Conservation (phyloP, 2,113 vertebrate species). For the Neotragus moschatus region DNA sequence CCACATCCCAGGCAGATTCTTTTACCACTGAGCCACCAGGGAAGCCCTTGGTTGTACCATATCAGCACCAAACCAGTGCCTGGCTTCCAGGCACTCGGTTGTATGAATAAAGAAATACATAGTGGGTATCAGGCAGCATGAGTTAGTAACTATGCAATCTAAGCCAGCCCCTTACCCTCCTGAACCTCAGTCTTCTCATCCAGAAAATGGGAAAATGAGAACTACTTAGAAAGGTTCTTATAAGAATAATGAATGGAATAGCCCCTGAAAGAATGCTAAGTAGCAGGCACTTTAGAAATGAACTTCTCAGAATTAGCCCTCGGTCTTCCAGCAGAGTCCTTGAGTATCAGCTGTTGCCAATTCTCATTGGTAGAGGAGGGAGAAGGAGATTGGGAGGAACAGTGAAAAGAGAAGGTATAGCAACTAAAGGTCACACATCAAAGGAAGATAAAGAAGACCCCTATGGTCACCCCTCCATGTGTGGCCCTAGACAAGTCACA, state of each 20-base stretch:
- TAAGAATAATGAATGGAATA: background rate
- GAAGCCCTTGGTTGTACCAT: background rate
- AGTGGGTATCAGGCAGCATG: background rate
- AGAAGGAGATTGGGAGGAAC: rapidly evolving
- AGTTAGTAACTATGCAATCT: background rate
- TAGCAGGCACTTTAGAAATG: background rate
- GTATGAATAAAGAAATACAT: background rate
- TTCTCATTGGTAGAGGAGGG: background rate
- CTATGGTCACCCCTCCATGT: background rate
- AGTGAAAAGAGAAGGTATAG: background rate
- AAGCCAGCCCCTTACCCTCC: background rate
- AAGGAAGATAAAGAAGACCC: background rate
- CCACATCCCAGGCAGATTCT: background rate
- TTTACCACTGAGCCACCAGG: background rate
- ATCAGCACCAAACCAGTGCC: background rate
- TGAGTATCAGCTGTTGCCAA: background rate
- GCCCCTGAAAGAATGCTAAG: background rate
- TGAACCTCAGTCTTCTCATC: background rate
- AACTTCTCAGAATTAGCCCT: background rate
- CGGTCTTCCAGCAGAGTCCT: background rate
- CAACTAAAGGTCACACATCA: background rate
- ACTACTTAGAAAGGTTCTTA: background rate
- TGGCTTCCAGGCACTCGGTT: background rate
- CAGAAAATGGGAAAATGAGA: background rate
- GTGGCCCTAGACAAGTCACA: background rate